Percentiles rank a stretch among this genome's conserved stretches.
Evolutionary conservation across 2,113 vertebrate species (phyloP).

Genomic region (Arothron firmamentum): DNA sequence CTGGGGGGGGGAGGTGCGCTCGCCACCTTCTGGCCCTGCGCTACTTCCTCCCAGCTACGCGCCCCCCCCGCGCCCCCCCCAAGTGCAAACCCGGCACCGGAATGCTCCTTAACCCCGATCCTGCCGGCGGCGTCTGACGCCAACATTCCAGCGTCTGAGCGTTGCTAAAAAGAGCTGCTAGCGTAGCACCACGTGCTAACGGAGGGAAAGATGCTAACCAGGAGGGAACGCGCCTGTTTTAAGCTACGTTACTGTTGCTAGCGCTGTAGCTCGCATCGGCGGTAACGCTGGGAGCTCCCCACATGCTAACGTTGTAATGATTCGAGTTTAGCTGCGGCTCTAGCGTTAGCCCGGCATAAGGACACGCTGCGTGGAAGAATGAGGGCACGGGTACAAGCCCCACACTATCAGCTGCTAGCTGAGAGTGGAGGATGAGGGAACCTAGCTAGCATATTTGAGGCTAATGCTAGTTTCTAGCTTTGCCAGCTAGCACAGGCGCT

Average conservation of each 20-base stretch:
- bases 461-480: too few species aligned
- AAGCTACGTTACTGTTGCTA: too few species aligned
- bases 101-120: constrained; percentile 66
- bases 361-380: constrained; percentile 40
- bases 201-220: too few species aligned
- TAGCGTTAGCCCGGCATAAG: neutral
- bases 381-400: constrained; percentile 61
- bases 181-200: neutral
- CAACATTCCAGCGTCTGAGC: constrained; percentile 32
- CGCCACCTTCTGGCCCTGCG: constrained; percentile 53
- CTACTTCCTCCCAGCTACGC: constrained; percentile 55
- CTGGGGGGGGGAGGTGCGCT: constrained; percentile 55
- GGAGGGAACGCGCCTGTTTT: too few species aligned
- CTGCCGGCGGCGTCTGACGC: constrained; percentile 49
- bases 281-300: too few species aligned
- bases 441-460: neutral
- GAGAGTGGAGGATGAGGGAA: neutral
- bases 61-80: constrained; percentile 30
- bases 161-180: constrained; percentile 45
- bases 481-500: constrained; percentile 11
- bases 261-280: too few species aligned
- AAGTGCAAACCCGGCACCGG: constrained; percentile 48
- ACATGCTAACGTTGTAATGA: too few species aligned
- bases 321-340: too few species aligned
- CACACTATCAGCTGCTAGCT: neutral